phyloP scores from a whole-genome alignment of 2,888 invertebrate species.

The Achlya flavicornis region DNA sequence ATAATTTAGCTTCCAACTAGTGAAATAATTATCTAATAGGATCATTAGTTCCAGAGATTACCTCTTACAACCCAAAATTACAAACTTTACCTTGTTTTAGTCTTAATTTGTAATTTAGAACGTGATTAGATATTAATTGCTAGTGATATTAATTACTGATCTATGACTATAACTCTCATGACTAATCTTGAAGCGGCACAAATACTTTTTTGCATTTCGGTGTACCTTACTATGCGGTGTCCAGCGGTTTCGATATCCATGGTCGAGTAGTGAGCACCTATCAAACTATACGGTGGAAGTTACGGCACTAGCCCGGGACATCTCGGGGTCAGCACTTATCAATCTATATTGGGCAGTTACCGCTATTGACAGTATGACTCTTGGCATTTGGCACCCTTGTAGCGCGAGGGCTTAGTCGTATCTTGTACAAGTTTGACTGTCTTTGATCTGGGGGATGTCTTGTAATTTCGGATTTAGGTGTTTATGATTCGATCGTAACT shows the following conservation, averaged over 20 bases:
- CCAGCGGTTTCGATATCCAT: not conserved
- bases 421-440: not conserved
- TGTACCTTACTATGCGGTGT: not conserved
- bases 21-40: no score
- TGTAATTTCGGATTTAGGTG: not conserved
- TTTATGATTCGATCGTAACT: not conserved
- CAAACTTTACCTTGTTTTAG: no score
- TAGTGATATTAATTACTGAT: no score
- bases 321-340: conserved; percentile 20
- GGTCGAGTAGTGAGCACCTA: not conserved
- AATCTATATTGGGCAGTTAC: conserved; percentile 21
- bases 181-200: not conserved
- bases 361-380: conserved; percentile 19
- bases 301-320: conserved; percentile 11
- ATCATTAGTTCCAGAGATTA: no score
- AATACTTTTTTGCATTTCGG: not conserved
- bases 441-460: not conserved
- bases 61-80: no score
- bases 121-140: no score
- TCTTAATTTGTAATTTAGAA: no score
- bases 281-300: conserved; percentile 7
- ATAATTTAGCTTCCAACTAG: no score
- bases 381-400: conserved; percentile 15
- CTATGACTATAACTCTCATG: no score
- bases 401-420: conserved; percentile 10